Conservation (phyloP, 2,888 invertebrate species). For the Platycheirus rosarum region DNA sequence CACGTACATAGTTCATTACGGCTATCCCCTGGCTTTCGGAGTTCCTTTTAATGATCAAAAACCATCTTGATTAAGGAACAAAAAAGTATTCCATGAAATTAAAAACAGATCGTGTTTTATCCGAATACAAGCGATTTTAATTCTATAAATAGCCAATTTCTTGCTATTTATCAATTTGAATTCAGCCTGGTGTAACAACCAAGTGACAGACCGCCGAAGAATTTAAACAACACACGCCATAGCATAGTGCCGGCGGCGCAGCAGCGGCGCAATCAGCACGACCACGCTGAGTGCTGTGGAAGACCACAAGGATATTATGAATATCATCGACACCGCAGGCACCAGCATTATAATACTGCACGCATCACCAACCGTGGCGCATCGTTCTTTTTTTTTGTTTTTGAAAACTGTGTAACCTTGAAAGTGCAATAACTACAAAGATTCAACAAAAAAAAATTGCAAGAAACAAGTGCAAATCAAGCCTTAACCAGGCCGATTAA, state of each 20-base stretch:
- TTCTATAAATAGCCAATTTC: slow-evolving; percentile 67
- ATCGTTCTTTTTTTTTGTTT: slow-evolving; percentile 16
- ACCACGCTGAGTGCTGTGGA: slow-evolving; percentile 28
- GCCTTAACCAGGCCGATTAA: slow-evolving; percentile 58
- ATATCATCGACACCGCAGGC: slow-evolving; percentile 20
- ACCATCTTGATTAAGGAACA: neutral
- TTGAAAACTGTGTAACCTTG: slow-evolving; percentile 56
- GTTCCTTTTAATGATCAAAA: neutral
- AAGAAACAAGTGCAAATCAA: slow-evolving; percentile 51
- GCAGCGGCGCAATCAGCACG: neutral
- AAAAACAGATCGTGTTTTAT: slow-evolving; percentile 57
- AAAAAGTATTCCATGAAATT: slow-evolving; percentile 47
- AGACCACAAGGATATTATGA: slow-evolving; percentile 59
- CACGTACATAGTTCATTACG: neutral
- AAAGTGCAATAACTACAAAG: slow-evolving; percentile 66
- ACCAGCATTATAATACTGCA: slow-evolving; percentile 37
- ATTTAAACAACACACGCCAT: slow-evolving; percentile 39
- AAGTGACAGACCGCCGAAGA: slow-evolving; percentile 64
- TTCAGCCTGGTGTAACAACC: slow-evolving; percentile 52
- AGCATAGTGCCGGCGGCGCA: slow-evolving; percentile 13
- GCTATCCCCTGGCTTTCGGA: too few species aligned
- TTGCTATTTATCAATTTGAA: slow-evolving; percentile 69
- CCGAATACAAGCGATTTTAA: slow-evolving; percentile 48
- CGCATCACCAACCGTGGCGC: slow-evolving; percentile 25
- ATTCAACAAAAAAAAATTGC: slow-evolving; percentile 36